Evolutionary conservation across 1,140 invertebrate genomes (phyloP).

Genomic region (Heliconius hermathena): DNA sequence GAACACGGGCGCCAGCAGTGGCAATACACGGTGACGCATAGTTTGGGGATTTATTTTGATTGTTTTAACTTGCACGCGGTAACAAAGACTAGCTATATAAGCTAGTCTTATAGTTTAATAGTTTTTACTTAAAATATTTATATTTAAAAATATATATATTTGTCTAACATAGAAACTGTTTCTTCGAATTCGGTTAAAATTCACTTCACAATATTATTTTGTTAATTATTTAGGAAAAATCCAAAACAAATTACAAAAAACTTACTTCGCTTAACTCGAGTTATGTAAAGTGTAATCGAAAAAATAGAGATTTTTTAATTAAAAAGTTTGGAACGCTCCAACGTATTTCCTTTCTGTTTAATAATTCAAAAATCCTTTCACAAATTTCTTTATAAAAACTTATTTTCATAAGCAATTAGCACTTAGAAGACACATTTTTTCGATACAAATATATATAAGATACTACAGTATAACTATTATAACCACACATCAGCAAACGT

Average conservation of each 20-base stretch:
- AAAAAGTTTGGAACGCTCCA: neutral
- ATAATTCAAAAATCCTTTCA: neutral
- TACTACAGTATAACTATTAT: neutral
- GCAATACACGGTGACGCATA: conserved; percentile 72
- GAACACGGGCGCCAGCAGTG: conserved; percentile 70
- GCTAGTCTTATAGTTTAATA: conserved; percentile 2
- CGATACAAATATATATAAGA: neutral
- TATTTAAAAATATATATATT: too few relatives aligned
- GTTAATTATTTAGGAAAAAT: neutral
- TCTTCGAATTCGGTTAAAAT: neutral
- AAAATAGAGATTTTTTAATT: neutral
- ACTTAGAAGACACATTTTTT: neutral
- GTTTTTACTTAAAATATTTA: too few relatives aligned
- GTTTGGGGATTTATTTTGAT: conserved; percentile 78
- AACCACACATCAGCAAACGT: neutral
- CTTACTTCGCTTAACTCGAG: neutral
- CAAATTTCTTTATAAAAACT: neutral
- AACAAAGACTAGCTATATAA: neutral
- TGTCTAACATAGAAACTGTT: too few relatives aligned
- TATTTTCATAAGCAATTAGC: neutral
- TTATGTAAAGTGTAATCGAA: neutral
- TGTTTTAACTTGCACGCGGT: conserved; percentile 14
- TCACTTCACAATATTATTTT: neutral
- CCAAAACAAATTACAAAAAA: neutral
- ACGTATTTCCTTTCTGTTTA: neutral